Evolutionary conservation across 2,888 invertebrate species (phyloP), one percentile per base, ranked within the genome.

Genomic region (Cephus rjabovi): DNA sequence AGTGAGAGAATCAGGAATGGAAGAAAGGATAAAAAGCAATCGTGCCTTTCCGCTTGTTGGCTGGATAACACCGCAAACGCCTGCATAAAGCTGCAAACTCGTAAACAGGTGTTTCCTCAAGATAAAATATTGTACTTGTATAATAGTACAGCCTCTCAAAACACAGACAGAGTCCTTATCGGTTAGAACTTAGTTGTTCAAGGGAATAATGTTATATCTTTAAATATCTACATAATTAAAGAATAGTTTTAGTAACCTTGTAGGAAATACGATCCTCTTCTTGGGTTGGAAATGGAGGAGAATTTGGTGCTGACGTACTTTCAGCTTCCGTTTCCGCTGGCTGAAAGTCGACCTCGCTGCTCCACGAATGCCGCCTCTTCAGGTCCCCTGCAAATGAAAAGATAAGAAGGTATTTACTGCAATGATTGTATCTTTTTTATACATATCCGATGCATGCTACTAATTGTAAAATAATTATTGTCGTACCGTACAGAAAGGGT

Each of bases 321-420:
- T 81, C 85, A 74, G 83, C 83, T 82, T 86, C 87, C 82, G 85
- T 82, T 83, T 85, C 85, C 76, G 82, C 84, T 30, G 83, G 79
- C 74, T 85, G 87, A 74, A 85, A 84, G 77, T 87, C 87, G 76
- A 82, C 82, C 82, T 87, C 87, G 81, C 85, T 89, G 83, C 84
- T 86, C 87, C 88, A 89, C 34, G 89, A 89, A 82, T 89, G 89
- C 73, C 90, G 88, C 77, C 87, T 84, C 83, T 90, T 90, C 81
- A 87, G 83, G 79, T 90, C 90, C 77, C 86, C 90, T 89, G 83
- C 31, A 88, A 88, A 74, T 74, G 12, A 15, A 73, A 74, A 33
- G 33, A 77, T 23, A 3, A 68, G 68, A 68, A 9, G 12, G 33
- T 73, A 74, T 35, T 40, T 23, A 56, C 40, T 56, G 40, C 9